phyloP scores from a whole-genome alignment of 2,888 invertebrate species.

The Conistra vaccinii region DNA sequence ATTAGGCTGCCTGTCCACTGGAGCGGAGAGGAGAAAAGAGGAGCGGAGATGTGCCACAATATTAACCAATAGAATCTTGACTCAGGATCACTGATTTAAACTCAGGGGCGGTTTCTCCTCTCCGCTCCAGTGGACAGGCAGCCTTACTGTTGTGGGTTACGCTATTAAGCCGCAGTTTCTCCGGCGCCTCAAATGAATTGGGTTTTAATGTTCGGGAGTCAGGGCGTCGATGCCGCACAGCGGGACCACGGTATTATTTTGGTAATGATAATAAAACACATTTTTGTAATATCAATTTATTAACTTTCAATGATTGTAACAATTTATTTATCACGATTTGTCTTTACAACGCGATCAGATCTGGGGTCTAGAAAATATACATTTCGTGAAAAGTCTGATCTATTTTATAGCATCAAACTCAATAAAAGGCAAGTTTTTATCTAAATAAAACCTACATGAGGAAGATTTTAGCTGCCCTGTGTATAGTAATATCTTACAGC shows the following conservation, averaged over 20 bases:
- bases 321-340: constrained; percentile 88
- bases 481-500: neutral
- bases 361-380: constrained; percentile 76
- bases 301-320: constrained; percentile 85
- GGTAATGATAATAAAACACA: constrained; percentile 35
- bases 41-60: no score
- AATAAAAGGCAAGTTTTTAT: constrained; percentile 20
- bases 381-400: constrained; percentile 62
- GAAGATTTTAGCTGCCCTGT: constrained; percentile 32
- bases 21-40: no score
- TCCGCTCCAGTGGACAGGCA: no score
- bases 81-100: no score
- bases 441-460: neutral
- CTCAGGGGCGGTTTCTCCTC: no score
- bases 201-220: no score
- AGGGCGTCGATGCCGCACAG: no score
- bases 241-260: neutral
- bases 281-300: constrained; percentile 79
- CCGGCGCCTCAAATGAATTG: no score
- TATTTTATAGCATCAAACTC: constrained; percentile 57
- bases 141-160: no score
- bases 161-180: no score
- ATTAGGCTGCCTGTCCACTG: no score
- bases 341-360: constrained; percentile 87
- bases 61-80: no score